Evolutionary conservation across 2,888 invertebrate genomes (phyloP).

Genomic region (Camptogramma bilineatum): DNA sequence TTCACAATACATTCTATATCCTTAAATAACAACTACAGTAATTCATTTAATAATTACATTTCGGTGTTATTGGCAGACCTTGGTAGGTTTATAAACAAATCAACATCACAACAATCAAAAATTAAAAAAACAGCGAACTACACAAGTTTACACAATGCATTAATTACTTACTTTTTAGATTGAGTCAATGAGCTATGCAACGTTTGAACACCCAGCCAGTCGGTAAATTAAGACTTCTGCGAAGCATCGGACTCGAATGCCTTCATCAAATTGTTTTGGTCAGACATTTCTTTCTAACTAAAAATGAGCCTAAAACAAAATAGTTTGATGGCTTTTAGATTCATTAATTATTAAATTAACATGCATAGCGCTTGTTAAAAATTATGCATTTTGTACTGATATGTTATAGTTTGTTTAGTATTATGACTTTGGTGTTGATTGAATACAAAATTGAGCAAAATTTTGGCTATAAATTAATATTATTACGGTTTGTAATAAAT

Average conservation of each 20-base stretch:
- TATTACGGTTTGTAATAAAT: conserved; percentile 55
- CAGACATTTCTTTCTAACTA: neutral
- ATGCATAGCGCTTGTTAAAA: conserved; percentile 45
- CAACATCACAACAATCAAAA: conserved; percentile 5
- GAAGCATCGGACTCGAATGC: neutral
- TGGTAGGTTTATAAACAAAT: conserved; percentile 7
- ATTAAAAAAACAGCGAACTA: neutral
- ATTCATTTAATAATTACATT: conserved; percentile 13
- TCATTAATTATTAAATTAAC: conserved; percentile 20
- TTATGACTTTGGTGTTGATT: conserved; percentile 85
- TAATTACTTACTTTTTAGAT: neutral
- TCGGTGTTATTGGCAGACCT: conserved; percentile 14
- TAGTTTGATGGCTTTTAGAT: conserved; percentile 13
- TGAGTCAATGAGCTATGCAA: neutral
- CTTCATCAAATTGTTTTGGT: conserved; percentile 3
- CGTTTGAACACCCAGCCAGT: neutral
- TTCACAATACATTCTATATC: conserved; percentile 3
- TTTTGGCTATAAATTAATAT: conserved; percentile 81
- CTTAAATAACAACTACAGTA: conserved; percentile 9
- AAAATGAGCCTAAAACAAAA: neutral
- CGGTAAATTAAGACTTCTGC: neutral
- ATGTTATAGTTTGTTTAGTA: conserved; percentile 73
- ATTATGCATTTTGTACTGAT: conserved; percentile 84
- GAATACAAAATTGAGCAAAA: conserved; percentile 84
- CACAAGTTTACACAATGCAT: neutral